A percentile compares a stretch with the other conserved stretches of the same genome.
These are phyloP conservation scores for Malurus melanocephalus DNA, from an alignment of 2,113 vertebrate species.

Conservation along the genomic window DNA sequence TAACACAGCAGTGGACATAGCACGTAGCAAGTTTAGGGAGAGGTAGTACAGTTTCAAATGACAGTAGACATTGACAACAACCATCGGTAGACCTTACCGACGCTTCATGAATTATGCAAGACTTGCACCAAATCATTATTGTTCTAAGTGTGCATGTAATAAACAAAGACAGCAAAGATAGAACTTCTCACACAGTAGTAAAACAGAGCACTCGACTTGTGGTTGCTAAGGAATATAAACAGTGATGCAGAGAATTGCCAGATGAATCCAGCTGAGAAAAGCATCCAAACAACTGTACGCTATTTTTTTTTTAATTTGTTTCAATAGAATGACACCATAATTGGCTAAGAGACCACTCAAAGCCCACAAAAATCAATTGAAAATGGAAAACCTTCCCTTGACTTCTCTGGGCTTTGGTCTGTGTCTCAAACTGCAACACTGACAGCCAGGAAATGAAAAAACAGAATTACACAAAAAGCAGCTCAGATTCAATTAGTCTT, in stretches of 20 bases:
- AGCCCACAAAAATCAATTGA: background rate
- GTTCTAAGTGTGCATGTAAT: background rate
- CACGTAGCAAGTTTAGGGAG: background rate
- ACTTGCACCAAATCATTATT: background rate
- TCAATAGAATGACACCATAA: background rate
- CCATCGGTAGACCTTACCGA: background rate
- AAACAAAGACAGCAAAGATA: background rate
- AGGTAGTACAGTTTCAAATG: background rate
- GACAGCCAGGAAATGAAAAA: background rate
- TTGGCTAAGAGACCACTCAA: background rate
- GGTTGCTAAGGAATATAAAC: constrained; percentile 3
- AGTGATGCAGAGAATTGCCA: background rate
- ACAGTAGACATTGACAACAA: background rate
- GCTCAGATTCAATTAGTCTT: background rate
- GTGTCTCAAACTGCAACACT: background rate
- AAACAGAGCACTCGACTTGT: background rate
- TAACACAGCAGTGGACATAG: background rate
- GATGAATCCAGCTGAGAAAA: background rate
- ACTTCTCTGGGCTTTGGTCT: background rate
- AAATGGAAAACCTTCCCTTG: background rate
- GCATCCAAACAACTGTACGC: background rate
- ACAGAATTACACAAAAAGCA: background rate
- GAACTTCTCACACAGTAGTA: background rate
- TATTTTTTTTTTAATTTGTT: background rate
- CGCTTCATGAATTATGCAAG: background rate